These are phyloP conservation scores for Piprites chloris DNA, from an alignment of 2,113 vertebrate genomes.

Conservation along the genomic window DNA sequence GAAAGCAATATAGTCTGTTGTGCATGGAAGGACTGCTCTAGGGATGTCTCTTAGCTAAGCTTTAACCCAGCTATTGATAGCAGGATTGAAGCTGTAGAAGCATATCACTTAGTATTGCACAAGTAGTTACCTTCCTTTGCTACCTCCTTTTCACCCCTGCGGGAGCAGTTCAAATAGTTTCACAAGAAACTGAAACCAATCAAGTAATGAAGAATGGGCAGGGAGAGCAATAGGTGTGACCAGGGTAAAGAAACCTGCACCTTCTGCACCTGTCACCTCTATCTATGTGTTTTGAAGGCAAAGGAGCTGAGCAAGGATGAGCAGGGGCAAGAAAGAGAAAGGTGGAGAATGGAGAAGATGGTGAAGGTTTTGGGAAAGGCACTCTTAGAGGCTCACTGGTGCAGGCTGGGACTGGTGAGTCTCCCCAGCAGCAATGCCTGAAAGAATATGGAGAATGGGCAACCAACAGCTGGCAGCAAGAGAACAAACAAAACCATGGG, in stretches of 20 bases:
- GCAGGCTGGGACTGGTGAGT: fast-evolving
- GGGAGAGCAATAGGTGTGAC: neutral
- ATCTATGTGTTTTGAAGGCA: neutral
- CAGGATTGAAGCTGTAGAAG: neutral
- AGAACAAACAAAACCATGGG: neutral
- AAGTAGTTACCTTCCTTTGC: neutral
- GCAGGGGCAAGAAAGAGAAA: neutral
- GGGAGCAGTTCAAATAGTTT: neutral
- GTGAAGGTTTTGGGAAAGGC: neutral
- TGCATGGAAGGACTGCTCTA: neutral
- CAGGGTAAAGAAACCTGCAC: neutral
- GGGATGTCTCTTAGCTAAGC: neutral
- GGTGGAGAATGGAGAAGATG: neutral
- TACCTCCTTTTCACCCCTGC: neutral
- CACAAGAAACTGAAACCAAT: neutral
- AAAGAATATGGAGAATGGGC: neutral
- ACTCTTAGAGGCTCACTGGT: neutral
- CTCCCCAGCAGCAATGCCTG: neutral
- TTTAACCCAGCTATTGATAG: neutral
- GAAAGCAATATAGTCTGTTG: neutral
- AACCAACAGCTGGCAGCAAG: neutral
- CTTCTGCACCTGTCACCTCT: neutral
- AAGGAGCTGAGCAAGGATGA: neutral
- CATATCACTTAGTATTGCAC: neutral
- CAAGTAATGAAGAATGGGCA: fast-evolving